phyloP scores from a whole-genome alignment of 2,888 invertebrate genomes.

The Limenitis camilla region DNA sequence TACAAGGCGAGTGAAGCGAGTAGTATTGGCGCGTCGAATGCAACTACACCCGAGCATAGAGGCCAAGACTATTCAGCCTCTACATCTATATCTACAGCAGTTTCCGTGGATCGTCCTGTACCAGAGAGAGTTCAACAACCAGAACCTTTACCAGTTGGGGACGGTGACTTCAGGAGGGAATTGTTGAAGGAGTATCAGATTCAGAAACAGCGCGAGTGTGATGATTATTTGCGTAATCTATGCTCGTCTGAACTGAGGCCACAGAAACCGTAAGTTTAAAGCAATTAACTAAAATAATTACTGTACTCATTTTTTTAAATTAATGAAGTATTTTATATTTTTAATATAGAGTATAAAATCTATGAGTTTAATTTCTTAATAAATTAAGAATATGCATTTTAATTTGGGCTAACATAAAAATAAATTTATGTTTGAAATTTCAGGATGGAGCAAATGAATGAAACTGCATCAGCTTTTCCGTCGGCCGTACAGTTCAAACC shows the following conservation, averaged over 20 bases:
- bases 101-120: conserved; percentile 75
- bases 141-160: conserved; percentile 40
- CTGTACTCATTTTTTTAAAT: too few species aligned
- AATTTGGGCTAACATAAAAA: too few species aligned
- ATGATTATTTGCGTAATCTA: conserved; percentile 63
- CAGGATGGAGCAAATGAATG: conserved; percentile 49
- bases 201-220: conserved; percentile 79
- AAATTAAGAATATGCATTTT: too few species aligned
- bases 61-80: conserved; percentile 79
- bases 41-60: conserved; percentile 81
- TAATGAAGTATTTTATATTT: background rate
- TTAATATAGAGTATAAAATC: too few species aligned
- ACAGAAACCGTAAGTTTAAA: conserved; percentile 51
- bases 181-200: conserved; percentile 87
- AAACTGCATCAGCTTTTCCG: conserved; percentile 40
- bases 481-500: conserved; percentile 35
- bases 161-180: conserved; percentile 75
- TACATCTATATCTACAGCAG: conserved; percentile 77
- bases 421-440: too few species aligned
- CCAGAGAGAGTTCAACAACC: conserved; percentile 45
- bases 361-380: too few species aligned
- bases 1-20: conserved; percentile 46
- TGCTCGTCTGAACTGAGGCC: conserved; percentile 56
- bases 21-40: conserved; percentile 57
- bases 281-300: too few species aligned